Base-by-base conservation (phyloP, 1,140 invertebrate genomes). In the Leucophenga varia region DNA sequence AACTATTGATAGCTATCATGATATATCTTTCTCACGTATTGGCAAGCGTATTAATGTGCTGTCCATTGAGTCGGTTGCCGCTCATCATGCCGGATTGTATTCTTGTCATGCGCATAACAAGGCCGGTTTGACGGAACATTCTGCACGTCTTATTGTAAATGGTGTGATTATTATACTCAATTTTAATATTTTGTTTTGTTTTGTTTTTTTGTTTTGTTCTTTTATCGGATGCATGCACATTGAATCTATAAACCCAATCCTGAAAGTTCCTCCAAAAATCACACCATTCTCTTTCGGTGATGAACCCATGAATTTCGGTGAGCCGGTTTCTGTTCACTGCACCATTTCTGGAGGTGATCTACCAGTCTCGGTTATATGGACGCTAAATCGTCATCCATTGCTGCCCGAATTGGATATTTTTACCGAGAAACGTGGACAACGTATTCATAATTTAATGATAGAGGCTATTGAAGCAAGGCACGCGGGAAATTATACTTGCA, bases 301-400 rank as follows among this genome's bases (percentile, higher is more conserved):
- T 19, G 82, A 85, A 57, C 79, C 84, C 6, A 80, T 81, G 22
- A 86, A 87, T 70, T 84, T 83, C 21, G 87, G 85, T 28, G 85
- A 88, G 45, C 80, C 81, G 60, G 82, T 81, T 18, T 83, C 86
- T 47, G 80, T 85, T 32, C 83, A 82, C 58, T 90, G 88, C 74
- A 79, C 83, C 31, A 84, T 88, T 20, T 81, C 83, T 18, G 86
- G 87, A 72, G 89, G 89, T 22, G 88, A 89, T 70, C 72, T 85
- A 49, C 87, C 87, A 14, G 74, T 89, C 46, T 83, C 81, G 36
- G 86, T 90, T 54, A 79, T 77, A 16, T 91, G 88, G 88, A 83
- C 80, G 34, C 83, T 89, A 60, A 86, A 70, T 44, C 43, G 86
- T 64, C 78, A 65, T 50, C 54, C 57, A 14, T 36, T 69, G 14